phyloP scores from a whole-genome alignment of 2,113 vertebrate species.

The Uria aalge region DNA sequence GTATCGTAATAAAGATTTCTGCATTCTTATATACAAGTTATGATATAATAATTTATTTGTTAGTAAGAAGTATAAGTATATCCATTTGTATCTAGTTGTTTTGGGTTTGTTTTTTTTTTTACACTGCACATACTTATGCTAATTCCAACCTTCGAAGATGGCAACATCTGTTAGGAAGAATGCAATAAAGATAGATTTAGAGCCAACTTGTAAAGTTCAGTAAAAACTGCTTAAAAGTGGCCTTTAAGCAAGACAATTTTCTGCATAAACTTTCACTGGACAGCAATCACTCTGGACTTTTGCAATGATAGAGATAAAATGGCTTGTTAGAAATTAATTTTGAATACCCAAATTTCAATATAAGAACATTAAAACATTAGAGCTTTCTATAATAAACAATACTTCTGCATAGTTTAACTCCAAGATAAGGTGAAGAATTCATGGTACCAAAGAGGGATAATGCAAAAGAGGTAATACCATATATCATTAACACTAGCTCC shows the following conservation, averaged over 20 bases:
- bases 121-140: background rate
- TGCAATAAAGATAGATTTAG: background rate
- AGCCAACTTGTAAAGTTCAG: background rate
- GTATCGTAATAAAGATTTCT: background rate
- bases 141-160: background rate
- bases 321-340: background rate
- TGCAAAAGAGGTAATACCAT: background rate
- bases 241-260: background rate
- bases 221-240: background rate
- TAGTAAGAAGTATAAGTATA: background rate
- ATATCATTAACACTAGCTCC: background rate
- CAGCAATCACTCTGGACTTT: background rate
- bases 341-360: background rate
- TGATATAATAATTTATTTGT: background rate
- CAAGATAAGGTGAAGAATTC: background rate
- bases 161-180: background rate
- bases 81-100: background rate
- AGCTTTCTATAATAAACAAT: background rate
- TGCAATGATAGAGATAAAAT: background rate
- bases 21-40: constrained; percentile 11
- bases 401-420: background rate
- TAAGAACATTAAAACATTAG: background rate
- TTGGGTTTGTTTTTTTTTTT: fast-evolving
- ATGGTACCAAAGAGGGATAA: background rate
- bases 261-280: background rate